Conservation (phyloP, 2,797 vertebrate species). For the Notamacropus eugenii region DNA sequence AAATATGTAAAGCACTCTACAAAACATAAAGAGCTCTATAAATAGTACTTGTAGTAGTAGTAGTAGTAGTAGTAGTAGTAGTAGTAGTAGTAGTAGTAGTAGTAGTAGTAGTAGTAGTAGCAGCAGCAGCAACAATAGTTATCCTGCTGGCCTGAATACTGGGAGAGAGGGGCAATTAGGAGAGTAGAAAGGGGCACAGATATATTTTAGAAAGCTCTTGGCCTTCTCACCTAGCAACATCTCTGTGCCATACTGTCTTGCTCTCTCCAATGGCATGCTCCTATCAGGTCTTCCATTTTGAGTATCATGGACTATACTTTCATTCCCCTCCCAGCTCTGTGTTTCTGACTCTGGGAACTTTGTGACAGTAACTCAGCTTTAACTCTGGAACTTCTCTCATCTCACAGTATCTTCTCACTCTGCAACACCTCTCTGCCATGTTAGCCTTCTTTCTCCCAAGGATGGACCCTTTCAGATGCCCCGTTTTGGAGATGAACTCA, state of each 20-base stretch:
- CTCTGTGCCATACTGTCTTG: neutral
- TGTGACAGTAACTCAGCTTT: neutral
- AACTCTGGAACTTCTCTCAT: neutral
- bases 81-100: too few relatives aligned
- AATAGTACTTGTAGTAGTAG: neutral
- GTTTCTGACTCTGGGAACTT: neutral
- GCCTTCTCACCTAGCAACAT: neutral
- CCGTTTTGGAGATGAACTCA: neutral
- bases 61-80: too few relatives aligned
- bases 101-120: too few relatives aligned
- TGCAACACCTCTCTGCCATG: neutral
- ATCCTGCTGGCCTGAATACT: neutral
- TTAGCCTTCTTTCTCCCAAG: neutral
- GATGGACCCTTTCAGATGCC: neutral
- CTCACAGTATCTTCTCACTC: neutral
- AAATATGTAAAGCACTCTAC: neutral
- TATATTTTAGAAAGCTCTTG: neutral
- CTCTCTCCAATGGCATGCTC: neutral
- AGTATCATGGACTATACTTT: neutral
- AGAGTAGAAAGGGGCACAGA: neutral
- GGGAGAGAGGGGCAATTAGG: neutral
- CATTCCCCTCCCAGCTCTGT: neutral
- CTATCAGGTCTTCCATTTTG: neutral
- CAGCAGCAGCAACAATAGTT: neutral
- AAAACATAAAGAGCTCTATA: neutral